phyloP scores from a whole-genome alignment of 2,888 invertebrate genomes.

The Hipparchia sbordonii region DNA sequence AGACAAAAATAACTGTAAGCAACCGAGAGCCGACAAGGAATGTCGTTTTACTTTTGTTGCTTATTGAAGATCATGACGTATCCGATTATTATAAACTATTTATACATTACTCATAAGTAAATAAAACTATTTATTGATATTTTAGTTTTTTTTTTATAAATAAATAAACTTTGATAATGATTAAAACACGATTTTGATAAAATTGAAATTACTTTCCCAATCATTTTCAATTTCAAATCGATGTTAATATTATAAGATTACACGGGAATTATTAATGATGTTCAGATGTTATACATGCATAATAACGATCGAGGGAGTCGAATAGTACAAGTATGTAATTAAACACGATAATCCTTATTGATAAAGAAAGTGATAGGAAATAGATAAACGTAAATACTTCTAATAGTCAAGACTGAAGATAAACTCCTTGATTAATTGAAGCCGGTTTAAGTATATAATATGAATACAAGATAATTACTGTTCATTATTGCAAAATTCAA shows the following conservation, averaged over 20 bases:
- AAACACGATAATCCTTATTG: slow-evolving; percentile 21
- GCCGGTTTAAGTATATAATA: slow-evolving; percentile 29
- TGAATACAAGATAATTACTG: background rate
- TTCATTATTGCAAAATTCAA: slow-evolving; percentile 27
- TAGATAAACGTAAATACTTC: slow-evolving; percentile 23
- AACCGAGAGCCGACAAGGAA: background rate
- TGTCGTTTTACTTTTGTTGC: background rate
- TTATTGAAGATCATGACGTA: background rate
- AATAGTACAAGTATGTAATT: slow-evolving; percentile 1
- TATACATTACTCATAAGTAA: background rate
- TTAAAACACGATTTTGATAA: background rate
- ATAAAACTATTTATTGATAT: slow-evolving; percentile 8
- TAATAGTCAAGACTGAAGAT: slow-evolving; percentile 32
- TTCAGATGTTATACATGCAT: background rate
- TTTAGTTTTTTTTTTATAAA: background rate
- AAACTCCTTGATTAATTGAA: slow-evolving; percentile 26
- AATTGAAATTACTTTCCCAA: background rate
- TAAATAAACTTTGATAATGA: background rate
- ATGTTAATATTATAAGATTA: background rate
- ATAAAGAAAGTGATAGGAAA: slow-evolving; percentile 32
- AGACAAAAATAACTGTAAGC: background rate
- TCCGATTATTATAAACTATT: background rate
- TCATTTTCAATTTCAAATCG: background rate
- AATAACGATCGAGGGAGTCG: background rate
- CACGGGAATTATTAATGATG: background rate